Conservation (phyloP, 2,113 vertebrate species). For the Tachysurus fulvidraco region DNA sequence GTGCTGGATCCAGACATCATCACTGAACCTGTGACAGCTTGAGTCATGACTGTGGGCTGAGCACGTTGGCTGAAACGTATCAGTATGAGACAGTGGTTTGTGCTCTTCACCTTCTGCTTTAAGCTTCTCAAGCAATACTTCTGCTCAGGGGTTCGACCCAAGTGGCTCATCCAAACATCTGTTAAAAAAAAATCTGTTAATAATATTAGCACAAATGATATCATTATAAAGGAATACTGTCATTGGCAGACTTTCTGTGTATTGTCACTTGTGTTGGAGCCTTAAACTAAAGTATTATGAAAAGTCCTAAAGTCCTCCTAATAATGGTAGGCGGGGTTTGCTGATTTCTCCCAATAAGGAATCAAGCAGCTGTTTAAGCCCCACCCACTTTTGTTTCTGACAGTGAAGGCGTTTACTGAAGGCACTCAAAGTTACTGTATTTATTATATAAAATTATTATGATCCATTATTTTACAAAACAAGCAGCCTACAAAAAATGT, state of each 20-base stretch:
- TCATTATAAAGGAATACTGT: no score
- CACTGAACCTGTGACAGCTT: not conserved
- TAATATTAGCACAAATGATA: not conserved
- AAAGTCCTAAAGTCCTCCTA: not conserved
- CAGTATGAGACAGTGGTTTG: not conserved
- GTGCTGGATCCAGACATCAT: conserved; percentile 2
- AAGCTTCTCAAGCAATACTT: conserved; percentile 47
- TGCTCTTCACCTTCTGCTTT: conserved; percentile 38
- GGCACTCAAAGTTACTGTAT: not conserved
- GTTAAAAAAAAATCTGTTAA: not conserved
- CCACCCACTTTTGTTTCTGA: not conserved
- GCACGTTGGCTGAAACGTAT: conserved; percentile 46
- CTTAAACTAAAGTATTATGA: conserved; percentile 44
- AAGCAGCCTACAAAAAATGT: not conserved
- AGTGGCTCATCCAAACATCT: conserved; percentile 11
- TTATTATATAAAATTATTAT: not conserved
- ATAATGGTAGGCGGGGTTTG: not conserved
- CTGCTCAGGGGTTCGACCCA: conserved; percentile 43
- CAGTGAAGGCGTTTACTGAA: not conserved
- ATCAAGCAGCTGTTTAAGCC: not conserved
- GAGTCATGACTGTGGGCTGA: conserved; percentile 41
- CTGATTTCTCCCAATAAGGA: conserved; percentile 35
- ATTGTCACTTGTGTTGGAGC: conserved; percentile 37
- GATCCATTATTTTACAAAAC: not conserved
- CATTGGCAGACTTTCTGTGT: not conserved